A percentile compares a stretch with the other conserved stretches of the same genome.
Conservation (phyloP, 2,113 vertebrate genomes). For the Ameiurus melas region DNA sequence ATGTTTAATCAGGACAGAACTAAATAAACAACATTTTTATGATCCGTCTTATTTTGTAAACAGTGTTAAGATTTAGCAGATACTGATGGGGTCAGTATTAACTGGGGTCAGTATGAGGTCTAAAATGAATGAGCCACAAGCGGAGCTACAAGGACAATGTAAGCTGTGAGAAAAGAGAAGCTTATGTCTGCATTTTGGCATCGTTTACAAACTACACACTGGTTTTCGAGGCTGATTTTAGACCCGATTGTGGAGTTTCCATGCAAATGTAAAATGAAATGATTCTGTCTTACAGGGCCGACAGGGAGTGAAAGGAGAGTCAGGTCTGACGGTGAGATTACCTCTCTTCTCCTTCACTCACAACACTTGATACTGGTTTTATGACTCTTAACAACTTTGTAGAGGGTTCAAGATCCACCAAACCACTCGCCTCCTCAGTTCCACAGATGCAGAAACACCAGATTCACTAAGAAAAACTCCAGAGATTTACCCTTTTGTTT, state of each 20-base stretch:
- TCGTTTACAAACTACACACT: not conserved
- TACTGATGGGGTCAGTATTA: no score
- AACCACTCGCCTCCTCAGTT: not conserved
- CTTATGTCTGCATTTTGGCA: not conserved
- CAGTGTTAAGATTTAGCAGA: no score
- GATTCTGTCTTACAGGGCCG: constrained; percentile 68
- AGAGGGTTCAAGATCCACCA: not conserved
- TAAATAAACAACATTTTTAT: no score
- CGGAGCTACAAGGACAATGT: no score
- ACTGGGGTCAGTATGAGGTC: no score
- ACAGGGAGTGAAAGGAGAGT: constrained; percentile 80
- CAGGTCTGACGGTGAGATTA: constrained; percentile 82
- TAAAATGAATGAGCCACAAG: no score
- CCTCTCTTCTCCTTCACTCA: not conserved
- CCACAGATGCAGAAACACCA: not conserved
- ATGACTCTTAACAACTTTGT: not conserved
- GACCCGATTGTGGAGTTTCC: not conserved
- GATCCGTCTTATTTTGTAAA: no score
- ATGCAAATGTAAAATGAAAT: not conserved
- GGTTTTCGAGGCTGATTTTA: not conserved
- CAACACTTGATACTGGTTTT: not conserved
- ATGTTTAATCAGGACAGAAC: no score
- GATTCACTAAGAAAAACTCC: not conserved
- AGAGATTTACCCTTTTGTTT: not conserved
- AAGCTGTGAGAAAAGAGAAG: not conserved